Evolutionary conservation across 2,113 vertebrate genomes (phyloP).

Genomic region (Boleophthalmus pectinirostris): DNA sequence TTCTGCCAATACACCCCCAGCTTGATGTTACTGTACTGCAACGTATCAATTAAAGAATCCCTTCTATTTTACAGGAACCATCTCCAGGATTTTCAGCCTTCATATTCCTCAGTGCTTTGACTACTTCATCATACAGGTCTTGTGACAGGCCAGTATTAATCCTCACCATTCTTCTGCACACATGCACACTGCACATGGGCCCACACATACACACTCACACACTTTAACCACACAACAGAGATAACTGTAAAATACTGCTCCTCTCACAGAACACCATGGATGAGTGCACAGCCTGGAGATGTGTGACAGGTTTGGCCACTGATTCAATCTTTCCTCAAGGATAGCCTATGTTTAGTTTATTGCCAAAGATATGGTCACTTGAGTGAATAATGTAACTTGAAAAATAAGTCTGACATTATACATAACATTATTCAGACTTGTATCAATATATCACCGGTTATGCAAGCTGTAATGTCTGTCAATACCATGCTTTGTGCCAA

Average conservation of each 20-base stretch:
- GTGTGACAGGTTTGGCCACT: conserved; percentile 37
- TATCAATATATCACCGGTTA: conserved; percentile 24
- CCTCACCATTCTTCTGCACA: conserved; percentile 26
- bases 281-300: conserved; percentile 13
- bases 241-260: background rate
- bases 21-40: too few species aligned
- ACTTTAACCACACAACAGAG: background rate
- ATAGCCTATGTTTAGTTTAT: conserved; percentile 45
- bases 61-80: background rate
- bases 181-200: conserved; percentile 15
- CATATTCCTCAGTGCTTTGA: conserved; percentile 57
- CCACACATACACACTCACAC: background rate
- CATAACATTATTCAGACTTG: conserved; percentile 27
- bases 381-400: conserved; percentile 29
- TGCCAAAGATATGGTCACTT: background rate
- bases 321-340: conserved; percentile 36
- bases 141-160: conserved; percentile 69
- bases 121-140: conserved; percentile 67
- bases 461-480: background rate
- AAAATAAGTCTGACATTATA: conserved; percentile 43
- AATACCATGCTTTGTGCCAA: background rate
- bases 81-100: conserved; percentile 11
- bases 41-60: too few species aligned
- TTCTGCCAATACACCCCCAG: too few species aligned
- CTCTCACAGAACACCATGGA: background rate